These are phyloP conservation scores for Dasypolia templi DNA, from an alignment of 2,888 invertebrate species.

Conservation along the genomic window DNA sequence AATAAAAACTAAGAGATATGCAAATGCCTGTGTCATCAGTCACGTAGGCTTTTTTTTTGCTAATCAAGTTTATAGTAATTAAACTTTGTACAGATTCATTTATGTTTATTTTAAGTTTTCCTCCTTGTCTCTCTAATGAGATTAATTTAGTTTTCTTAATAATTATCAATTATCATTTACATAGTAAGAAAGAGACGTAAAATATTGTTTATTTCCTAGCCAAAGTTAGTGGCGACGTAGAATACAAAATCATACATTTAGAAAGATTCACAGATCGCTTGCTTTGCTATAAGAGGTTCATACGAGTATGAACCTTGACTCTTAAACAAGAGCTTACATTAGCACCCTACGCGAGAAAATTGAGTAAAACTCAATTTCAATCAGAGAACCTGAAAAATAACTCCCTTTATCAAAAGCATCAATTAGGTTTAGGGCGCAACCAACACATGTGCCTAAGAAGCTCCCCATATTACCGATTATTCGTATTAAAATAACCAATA, in stretches of 20 bases:
- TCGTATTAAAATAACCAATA: not conserved
- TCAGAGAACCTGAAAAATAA: not conserved
- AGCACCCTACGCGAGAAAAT: not conserved
- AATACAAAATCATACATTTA: not conserved
- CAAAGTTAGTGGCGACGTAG: too few species aligned
- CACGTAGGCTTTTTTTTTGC: conserved; percentile 55
- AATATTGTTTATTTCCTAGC: not conserved
- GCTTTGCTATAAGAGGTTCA: not conserved
- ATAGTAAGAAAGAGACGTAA: not conserved
- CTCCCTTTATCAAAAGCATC: not conserved
- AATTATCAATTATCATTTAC: not conserved
- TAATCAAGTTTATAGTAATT: conserved; percentile 43
- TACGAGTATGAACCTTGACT: not conserved
- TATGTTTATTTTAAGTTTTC: conserved; percentile 21
- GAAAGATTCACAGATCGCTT: not conserved
- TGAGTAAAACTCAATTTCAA: not conserved
- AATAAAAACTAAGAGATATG: conserved; percentile 29
- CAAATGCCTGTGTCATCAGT: conserved; percentile 27
- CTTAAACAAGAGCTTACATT: not conserved
- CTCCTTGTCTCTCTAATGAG: conserved; percentile 3
- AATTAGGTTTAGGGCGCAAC: not conserved
- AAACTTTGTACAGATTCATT: conserved; percentile 1
- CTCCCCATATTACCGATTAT: too few species aligned
- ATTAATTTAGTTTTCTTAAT: not conserved
- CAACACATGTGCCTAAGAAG: not conserved